Conservation (phyloP, 1,140 invertebrate species). For the Drosophila miranda region DNA sequence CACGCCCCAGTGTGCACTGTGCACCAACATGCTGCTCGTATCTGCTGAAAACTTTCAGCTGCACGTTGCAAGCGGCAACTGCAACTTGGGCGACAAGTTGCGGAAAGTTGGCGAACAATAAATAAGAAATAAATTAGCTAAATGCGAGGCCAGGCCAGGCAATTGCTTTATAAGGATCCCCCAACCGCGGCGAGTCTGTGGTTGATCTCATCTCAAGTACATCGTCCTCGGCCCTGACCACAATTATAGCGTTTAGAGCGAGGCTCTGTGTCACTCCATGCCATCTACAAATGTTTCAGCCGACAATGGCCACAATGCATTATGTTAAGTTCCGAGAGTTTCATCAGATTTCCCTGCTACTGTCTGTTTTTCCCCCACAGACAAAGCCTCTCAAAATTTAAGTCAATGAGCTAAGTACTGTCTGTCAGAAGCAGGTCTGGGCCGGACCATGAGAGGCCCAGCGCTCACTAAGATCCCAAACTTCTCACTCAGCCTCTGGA, state of each 20-base stretch:
- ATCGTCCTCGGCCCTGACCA: conserved; percentile 1
- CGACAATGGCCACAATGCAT: conserved; percentile 29
- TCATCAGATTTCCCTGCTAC: conserved; percentile 26
- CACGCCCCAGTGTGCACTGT: conserved; percentile 26
- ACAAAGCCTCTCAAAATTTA: conserved; percentile 56
- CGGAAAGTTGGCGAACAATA: conserved; percentile 34
- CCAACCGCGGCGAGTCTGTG: too few relatives aligned
- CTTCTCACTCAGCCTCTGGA: neutral
- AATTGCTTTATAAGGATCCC: too few relatives aligned
- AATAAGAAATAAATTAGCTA: conserved; percentile 38
- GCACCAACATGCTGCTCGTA: neutral
- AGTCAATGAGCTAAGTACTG: conserved; percentile 56
- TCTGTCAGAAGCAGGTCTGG: conserved; percentile 52
- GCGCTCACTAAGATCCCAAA: conserved; percentile 27
- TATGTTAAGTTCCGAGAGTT: conserved; percentile 28
- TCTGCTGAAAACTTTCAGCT: conserved; percentile 31
- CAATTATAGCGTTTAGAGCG: conserved; percentile 4
- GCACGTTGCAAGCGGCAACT: conserved; percentile 6
- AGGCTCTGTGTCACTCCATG: conserved; percentile 16
- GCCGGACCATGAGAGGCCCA: neutral
- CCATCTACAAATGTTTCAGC: conserved; percentile 42
- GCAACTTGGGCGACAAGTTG: conserved; percentile 24
- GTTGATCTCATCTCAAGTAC: conserved; percentile 9
- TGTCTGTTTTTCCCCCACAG: conserved; percentile 29
- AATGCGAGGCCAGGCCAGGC: conserved; percentile 1